Conservation (phyloP, 2,113 vertebrate species). For the Brienomyrus brachyistius region DNA sequence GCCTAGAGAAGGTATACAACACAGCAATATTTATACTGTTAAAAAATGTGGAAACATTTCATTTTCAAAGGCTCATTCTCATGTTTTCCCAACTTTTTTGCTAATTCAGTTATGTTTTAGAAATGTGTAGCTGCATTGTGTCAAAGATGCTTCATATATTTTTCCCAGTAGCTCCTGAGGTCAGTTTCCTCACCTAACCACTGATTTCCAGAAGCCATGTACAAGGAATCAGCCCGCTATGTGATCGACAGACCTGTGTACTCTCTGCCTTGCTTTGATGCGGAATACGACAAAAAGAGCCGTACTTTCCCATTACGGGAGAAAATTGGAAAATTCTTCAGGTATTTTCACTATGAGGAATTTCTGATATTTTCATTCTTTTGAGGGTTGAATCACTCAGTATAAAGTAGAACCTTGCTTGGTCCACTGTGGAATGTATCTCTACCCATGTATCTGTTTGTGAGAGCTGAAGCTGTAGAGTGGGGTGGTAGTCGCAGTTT, state of each 20-base stretch:
- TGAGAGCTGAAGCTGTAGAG: neutral
- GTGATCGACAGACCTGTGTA: slow-evolving; percentile 71
- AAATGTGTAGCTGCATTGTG: neutral
- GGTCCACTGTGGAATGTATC: neutral
- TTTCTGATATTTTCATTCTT: neutral
- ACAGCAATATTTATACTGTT: neutral
- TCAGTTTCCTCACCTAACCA: neutral
- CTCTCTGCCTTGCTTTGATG: slow-evolving; percentile 71
- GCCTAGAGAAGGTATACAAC: neutral
- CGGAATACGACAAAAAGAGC: slow-evolving; percentile 79
- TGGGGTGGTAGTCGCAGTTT: neutral
- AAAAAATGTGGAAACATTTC: neutral
- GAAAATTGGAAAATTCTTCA: slow-evolving; percentile 73
- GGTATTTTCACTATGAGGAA: slow-evolving; percentile 45
- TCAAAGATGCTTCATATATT: neutral
- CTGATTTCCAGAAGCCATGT: slow-evolving; percentile 27
- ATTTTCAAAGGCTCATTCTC: neutral
- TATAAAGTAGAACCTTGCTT: neutral
- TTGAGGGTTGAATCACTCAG: neutral
- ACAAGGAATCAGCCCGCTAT: slow-evolving; percentile 62
- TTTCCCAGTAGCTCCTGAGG: neutral
- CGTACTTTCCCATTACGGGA: slow-evolving; percentile 72
- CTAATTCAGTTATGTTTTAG: neutral
- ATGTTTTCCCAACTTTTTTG: neutral
- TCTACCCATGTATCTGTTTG: neutral